A percentile compares a stretch with the other conserved stretches of the same genome.
Conservation (phyloP, 1,140 invertebrate genomes). For the Cardiocondyla obscurior region DNA sequence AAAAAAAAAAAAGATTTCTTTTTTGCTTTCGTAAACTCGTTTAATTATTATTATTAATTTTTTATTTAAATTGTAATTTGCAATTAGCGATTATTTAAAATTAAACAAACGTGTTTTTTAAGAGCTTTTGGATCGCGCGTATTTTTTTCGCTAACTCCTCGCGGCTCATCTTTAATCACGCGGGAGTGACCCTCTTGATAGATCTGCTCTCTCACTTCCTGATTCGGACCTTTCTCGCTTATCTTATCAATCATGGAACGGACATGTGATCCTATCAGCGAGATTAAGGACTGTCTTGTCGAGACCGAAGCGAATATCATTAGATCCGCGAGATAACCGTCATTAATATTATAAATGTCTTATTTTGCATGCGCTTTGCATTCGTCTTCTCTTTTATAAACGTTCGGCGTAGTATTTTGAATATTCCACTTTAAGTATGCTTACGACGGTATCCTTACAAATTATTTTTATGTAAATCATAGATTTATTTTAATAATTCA, state of each 20-base stretch:
- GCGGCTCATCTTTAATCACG: constrained; percentile 32
- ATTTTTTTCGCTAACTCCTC: not conserved
- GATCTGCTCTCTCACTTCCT: constrained; percentile 23
- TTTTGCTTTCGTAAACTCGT: too few relatives aligned
- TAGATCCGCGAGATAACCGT: constrained; percentile 43
- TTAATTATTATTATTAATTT: too few relatives aligned
- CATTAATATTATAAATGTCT: not conserved
- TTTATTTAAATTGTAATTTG: too few relatives aligned
- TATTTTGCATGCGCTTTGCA: not conserved
- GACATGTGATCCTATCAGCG: constrained; percentile 46
- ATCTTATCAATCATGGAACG: constrained; percentile 64
- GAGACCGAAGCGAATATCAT: constrained; percentile 7
- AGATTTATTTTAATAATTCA: not conserved
- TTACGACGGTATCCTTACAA: not conserved
- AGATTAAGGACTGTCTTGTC: constrained; percentile 52
- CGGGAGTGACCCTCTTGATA: not conserved
- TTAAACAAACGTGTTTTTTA: not conserved
- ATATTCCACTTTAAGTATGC: not conserved
- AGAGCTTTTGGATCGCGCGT: not conserved
- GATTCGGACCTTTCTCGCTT: constrained; percentile 5
- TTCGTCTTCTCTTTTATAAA: not conserved
- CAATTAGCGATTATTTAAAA: not conserved
- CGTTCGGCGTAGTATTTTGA: not conserved
- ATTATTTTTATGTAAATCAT: not conserved
- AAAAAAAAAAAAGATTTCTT: too few relatives aligned